Evolutionary conservation across 1,140 invertebrate genomes (phyloP), one percentile per base, ranked within the genome.

Genomic region (Daktulosphaira vitifoliae): DNA sequence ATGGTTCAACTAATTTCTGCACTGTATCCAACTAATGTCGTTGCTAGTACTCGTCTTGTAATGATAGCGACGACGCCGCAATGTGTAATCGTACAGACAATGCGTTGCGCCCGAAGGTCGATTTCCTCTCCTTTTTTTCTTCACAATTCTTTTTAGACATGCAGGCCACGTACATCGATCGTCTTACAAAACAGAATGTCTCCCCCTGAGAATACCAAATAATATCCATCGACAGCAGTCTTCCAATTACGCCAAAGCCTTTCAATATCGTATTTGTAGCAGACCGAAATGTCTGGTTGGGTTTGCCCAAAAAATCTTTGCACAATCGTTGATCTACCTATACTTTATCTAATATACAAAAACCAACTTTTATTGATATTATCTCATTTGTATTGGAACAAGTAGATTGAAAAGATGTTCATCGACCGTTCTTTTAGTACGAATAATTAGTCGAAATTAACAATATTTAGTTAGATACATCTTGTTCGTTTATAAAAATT

Each of bases 141-240:
- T 33, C 5, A 6, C 5, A 6, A 33, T 33, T 44, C 39, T n/a
- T 44, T 59, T 59, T 18, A 59, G n/a, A 44, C 26, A 59, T 59
- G 54, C 54, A 23, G 25, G 44, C 44, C 54, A 59, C 54, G 54
- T 59, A 59, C 25, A 23, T n/a, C 42, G 39, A 39, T 59, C 42
- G 54, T 59, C 42, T 59, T 59, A 46, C 18, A 59, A 46, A 59
- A 59, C 53, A 56, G 23, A 56, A 56, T 42, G 52, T 56, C 54
- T 59, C 54, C 42, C 25, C 25, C 20, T n/a, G 44, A 59, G 54
- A 59, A 59, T 59, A 39, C 26, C 42, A 46, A 46, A 39, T n/a
- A 26, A 46, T 29, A 59, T 16, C 23, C 42, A 18, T n/a, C 16
- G 23, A 13, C 29, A 33, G 29, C 54, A 29, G 39, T 46, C 54